Base-by-base conservation (phyloP, 2,797 vertebrate species). In the Iguana delicatissima region DNA sequence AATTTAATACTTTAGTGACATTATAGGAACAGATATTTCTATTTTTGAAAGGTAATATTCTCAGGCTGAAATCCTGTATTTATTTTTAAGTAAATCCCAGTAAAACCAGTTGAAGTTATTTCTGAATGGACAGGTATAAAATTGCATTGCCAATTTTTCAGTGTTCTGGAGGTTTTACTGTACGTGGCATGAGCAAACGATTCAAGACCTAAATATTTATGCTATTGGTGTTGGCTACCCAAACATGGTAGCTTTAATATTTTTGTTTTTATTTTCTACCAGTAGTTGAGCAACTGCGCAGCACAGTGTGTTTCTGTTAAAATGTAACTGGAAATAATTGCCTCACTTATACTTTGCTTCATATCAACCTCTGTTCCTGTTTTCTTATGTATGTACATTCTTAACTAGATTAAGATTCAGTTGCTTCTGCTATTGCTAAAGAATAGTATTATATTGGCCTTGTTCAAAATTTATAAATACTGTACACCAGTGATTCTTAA, bases 311-410 rank as follows among this genome's bases (percentile, higher is more conserved):
- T 84, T 3, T 94, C 67, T 46, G 55, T 79, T 92, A 76, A 88
- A 87, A n/a, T 74, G 64, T 89, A 90, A 89, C 67, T 74, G 80
- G 64, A 95, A 89, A 87, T 91, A 1, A 7, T 87, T 92, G 91
- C 77, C 91, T 89, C 24, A 26, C 88, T 18, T 88, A 93, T 94
- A 83, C 89, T 84, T n/a, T 2, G 5, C 88, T 57, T 2, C 24
- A 7, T 88, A 38, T 86, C 2, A 0, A 42, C 6, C 6, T 35
- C 88, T 89, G 38, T 26, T 85, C 6, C 12, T 50, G 62, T 35
- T 91, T 46, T 76, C 38, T 86, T 32, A 42, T 3, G 20, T 84
- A 2, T 55, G 22, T 46, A 73, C 1, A 32, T 76, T 50, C 16
- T n/a, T 76, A 73, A 86, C 73, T 20, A 90, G 38, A n/a, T 57